Evolutionary conservation across 1,140 invertebrate genomes (phyloP).

Genomic region (Triops longicaudatus): DNA sequence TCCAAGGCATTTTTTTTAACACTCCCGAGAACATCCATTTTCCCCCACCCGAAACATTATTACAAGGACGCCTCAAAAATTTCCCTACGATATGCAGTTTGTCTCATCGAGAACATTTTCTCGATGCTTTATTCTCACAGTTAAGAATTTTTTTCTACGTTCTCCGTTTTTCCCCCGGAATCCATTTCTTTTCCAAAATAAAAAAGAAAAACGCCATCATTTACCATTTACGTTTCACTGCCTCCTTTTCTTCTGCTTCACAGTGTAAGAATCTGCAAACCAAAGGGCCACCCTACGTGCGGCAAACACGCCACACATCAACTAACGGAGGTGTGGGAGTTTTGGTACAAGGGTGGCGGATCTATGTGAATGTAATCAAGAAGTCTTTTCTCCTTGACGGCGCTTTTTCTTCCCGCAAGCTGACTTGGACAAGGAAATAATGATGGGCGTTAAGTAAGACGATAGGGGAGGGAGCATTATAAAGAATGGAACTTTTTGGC

Average conservation of each 20-base stretch:
- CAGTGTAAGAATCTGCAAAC: not conserved
- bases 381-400: not conserved
- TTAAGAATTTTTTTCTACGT: not conserved
- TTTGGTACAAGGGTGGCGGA: not conserved
- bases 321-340: not conserved
- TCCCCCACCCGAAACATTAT: not conserved
- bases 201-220: not conserved
- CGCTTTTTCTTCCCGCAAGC: not conserved
- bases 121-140: not conserved
- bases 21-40: not conserved
- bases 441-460: slow-evolving; percentile 11
- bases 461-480: not conserved
- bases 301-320: not conserved
- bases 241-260: not conserved
- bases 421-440: slow-evolving; percentile 15
- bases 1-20: too few relatives aligned
- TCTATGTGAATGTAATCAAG: not conserved
- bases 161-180: not conserved
- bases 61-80: not conserved
- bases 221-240: slow-evolving; percentile 12
- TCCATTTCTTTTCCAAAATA: not conserved
- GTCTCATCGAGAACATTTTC: not conserved
- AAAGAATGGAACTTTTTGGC: not conserved
- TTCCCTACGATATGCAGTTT: not conserved
- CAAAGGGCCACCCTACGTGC: not conserved